phyloP scores from a whole-genome alignment of 2,888 invertebrate genomes.

The Netelia melanura region DNA sequence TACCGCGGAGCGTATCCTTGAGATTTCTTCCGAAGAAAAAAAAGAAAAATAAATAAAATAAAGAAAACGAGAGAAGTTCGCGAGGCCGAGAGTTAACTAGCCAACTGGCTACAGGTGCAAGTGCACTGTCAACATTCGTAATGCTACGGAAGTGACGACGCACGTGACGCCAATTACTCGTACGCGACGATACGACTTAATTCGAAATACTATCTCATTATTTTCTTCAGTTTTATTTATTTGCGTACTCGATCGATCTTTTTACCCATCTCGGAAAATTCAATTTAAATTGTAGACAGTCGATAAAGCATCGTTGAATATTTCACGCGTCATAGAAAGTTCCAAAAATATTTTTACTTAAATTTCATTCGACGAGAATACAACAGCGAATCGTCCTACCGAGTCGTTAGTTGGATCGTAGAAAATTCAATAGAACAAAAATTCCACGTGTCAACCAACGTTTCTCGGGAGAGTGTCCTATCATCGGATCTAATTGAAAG shows the following conservation, averaged over 20 bases:
- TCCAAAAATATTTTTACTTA: not conserved
- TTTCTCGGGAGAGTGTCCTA: slow-evolving; percentile 4
- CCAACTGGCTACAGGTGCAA: slow-evolving; percentile 16
- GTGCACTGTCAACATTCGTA: slow-evolving; percentile 55
- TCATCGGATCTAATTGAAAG: slow-evolving; percentile 33
- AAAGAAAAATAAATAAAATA: too few species aligned
- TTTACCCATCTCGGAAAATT: not conserved
- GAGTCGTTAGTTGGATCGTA: not conserved
- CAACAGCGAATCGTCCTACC: not conserved
- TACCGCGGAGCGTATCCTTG: slow-evolving; percentile 13
- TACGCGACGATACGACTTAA: not conserved
- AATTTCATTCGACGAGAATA: not conserved
- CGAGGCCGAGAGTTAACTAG: slow-evolving; percentile 33
- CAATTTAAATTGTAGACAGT: too few species aligned
- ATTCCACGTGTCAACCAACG: not conserved
- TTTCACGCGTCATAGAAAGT: not conserved
- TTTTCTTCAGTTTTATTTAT: not conserved
- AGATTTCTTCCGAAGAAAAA: slow-evolving; percentile 3
- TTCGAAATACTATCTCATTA: slow-evolving; percentile 1
- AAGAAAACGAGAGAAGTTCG: slow-evolving; percentile 5
- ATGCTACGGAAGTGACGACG: slow-evolving; percentile 54
- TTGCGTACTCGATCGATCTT: not conserved
- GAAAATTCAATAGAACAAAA: not conserved
- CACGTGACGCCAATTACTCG: slow-evolving; percentile 23
- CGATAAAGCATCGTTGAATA: too few species aligned